Conservation (phyloP, 2,113 vertebrate genomes). For the Periophthalmodon schlosseri region DNA sequence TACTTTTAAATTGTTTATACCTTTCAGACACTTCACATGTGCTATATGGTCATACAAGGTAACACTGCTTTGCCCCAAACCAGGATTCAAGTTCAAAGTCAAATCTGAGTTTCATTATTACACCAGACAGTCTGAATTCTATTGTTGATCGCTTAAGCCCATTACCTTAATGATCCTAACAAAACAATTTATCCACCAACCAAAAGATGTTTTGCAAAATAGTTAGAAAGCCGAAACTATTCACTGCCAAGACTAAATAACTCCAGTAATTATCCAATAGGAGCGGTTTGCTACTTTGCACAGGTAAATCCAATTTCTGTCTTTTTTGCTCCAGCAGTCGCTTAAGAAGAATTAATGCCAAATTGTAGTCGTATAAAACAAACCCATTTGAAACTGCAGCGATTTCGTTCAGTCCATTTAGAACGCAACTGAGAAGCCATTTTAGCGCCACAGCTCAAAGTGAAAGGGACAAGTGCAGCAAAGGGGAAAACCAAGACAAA, state of each 20-base stretch:
- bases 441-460: neutral
- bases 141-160: neutral
- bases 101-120: neutral
- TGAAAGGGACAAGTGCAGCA: neutral
- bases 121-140: neutral
- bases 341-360: conserved; percentile 10
- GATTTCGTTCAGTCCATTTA: conserved; percentile 3
- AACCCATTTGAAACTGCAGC: neutral
- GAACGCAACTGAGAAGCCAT: neutral
- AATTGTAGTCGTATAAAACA: neutral
- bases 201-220: neutral
- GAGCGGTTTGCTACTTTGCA: neutral
- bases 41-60: neutral
- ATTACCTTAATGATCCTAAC: neutral
- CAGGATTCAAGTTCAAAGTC: neutral
- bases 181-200: neutral
- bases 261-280: conserved; percentile 1
- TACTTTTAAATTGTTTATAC: too few relatives aligned
- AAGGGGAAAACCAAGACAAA: conserved; percentile 1
- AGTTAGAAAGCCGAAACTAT: neutral
- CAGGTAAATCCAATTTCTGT: conserved; percentile 3
- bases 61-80: neutral
- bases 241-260: conserved; percentile 7
- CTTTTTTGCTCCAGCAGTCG: conserved; percentile 3
- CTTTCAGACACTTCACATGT: neutral